Conservation (phyloP, 2,113 vertebrate species). For the Gadus macrocephalus region DNA sequence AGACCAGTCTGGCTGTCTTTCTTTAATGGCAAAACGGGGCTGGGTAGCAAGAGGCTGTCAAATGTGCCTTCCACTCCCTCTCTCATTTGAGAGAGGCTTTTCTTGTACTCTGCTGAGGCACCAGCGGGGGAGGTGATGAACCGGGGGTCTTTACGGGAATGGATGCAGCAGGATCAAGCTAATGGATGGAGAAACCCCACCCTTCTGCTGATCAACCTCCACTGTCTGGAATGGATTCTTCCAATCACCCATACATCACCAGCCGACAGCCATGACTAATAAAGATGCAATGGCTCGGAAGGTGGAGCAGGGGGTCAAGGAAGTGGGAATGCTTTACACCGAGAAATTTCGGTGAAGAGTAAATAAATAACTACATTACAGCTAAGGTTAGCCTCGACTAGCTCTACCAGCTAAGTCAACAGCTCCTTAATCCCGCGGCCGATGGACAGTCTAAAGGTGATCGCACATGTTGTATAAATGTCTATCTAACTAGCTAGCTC, state of each 20-base stretch:
- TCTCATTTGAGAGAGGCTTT: too few relatives aligned
- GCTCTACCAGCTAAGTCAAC: too few relatives aligned
- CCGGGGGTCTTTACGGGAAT: neutral
- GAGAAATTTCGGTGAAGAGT: neutral
- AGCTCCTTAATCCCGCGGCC: too few relatives aligned
- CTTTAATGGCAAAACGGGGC: too few relatives aligned
- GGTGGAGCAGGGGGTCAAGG: neutral
- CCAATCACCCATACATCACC: constrained; percentile 11
- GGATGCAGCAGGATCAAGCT: constrained; percentile 7
- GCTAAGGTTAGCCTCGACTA: too few relatives aligned
- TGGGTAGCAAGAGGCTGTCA: too few relatives aligned
- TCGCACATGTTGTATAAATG: too few relatives aligned
- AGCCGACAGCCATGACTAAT: constrained; percentile 4
- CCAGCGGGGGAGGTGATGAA: neutral
- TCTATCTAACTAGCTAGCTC: too few relatives aligned
- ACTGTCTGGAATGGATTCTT: constrained; percentile 8
- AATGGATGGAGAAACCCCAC: neutral
- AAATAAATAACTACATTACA: too few relatives aligned
- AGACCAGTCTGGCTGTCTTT: too few relatives aligned
- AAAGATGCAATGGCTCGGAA: neutral
- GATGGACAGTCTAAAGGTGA: too few relatives aligned
- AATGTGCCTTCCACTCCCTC: too few relatives aligned
- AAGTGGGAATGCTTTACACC: neutral
- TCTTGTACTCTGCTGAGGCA: neutral
- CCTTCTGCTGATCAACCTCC: neutral